Evolutionary conservation across 1,140 invertebrate genomes (phyloP).

Genomic region (Drosophila novamexicana): DNA sequence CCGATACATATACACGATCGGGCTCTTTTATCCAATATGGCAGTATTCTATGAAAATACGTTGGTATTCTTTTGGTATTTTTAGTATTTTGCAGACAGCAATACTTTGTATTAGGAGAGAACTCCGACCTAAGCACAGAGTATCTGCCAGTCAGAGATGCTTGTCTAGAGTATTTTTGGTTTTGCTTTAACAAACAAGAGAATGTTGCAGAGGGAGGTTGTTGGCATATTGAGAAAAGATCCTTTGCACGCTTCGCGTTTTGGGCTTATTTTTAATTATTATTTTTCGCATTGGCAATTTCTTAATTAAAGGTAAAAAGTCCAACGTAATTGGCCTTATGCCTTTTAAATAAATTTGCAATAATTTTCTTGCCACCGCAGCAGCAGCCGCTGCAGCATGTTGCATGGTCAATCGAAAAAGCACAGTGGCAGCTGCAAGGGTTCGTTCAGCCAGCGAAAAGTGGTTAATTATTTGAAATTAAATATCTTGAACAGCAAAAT

Average conservation of each 20-base stretch:
- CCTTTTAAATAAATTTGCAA: constrained; percentile 77
- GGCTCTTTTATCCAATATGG: no score
- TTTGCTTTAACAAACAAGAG: constrained; percentile 34
- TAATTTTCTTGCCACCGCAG: constrained; percentile 53
- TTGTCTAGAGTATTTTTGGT: not conserved
- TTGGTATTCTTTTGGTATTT: not conserved
- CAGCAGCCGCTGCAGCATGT: not conserved
- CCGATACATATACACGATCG: no score
- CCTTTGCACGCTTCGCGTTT: constrained; percentile 49
- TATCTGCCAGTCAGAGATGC: not conserved
- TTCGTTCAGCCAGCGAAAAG: not conserved
- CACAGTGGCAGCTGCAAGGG: constrained; percentile 16
- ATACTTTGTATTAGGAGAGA: no score
- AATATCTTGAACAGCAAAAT: no score
- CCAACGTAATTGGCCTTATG: constrained; percentile 66
- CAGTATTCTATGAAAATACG: not conserved
- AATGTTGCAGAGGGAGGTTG: not conserved
- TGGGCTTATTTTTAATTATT: constrained; percentile 77
- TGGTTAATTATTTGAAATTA: no score
- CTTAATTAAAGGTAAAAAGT: constrained; percentile 66
- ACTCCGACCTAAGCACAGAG: not conserved
- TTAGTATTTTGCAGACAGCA: no score
- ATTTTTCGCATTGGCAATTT: constrained; percentile 79
- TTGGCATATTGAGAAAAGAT: constrained; percentile 25
- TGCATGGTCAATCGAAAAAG: not conserved